Evolutionary conservation across 92 coral and sea anemone species (phyloP).

Genomic region (Parazoanthus swiftii): DNA sequence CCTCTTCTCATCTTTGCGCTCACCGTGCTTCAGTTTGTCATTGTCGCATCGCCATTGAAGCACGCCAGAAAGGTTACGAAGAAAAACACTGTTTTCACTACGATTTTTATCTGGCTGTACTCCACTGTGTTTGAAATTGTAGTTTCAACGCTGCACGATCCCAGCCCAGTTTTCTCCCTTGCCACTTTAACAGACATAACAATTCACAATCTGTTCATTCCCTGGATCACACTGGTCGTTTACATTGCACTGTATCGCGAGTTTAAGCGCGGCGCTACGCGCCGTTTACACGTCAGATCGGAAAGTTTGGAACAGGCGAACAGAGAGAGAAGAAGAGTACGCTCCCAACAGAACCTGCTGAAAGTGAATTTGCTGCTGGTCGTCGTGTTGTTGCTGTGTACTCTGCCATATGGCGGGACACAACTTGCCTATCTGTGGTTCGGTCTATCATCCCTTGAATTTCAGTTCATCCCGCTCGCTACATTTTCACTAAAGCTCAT

Average conservation of each 20-base stretch:
- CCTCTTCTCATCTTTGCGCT: conserved; percentile 30
- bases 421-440: conserved; percentile 2
- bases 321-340: conserved; percentile 1
- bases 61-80: background rate
- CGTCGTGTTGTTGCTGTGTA: background rate
- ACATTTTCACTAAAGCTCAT: background rate
- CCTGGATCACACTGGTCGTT: background rate
- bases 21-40: no score
- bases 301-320: conserved; percentile 3
- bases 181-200: background rate
- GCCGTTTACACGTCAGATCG: background rate
- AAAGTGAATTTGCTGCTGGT: background rate
- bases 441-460: background rate
- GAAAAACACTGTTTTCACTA: background rate
- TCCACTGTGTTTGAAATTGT: background rate
- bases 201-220: background rate
- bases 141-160: background rate
- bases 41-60: background rate
- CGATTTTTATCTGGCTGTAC: background rate
- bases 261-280: no score
- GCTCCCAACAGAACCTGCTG: conserved; percentile 1
- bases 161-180: background rate
- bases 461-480: conserved; percentile 16
- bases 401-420: background rate
- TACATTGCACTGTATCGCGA: no score